Percentiles rank a stretch among this genome's conserved stretches.
These are phyloP conservation scores for Drosophila mimica DNA, from an alignment of 2,888 invertebrate species.

Conservation along the genomic window DNA sequence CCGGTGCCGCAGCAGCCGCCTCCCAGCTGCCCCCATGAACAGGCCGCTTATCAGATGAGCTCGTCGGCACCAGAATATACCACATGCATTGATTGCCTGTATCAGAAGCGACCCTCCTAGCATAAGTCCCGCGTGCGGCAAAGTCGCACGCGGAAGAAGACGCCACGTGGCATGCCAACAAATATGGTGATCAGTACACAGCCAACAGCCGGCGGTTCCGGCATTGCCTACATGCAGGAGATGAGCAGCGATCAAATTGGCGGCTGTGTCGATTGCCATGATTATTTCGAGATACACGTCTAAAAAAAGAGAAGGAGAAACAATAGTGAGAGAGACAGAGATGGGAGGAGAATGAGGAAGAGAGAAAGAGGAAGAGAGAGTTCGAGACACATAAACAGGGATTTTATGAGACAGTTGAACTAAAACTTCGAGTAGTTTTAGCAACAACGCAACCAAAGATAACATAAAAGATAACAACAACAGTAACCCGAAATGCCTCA, in stretches of 20 bases:
- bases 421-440: slow-evolving; percentile 33
- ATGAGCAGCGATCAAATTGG: slow-evolving; percentile 69
- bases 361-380: background rate
- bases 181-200: slow-evolving; percentile 71
- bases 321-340: too few species aligned
- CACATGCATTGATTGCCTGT: slow-evolving; percentile 90
- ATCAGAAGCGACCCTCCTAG: slow-evolving; percentile 88
- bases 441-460: slow-evolving; percentile 66
- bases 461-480: slow-evolving; percentile 57
- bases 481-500: slow-evolving; percentile 74
- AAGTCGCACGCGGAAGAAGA: slow-evolving; percentile 88
- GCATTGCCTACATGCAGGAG: slow-evolving; percentile 61
- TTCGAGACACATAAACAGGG: slow-evolving; percentile 54
- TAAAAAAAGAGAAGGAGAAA: slow-evolving; percentile 77
- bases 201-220: slow-evolving; percentile 53
- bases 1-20: slow-evolving; percentile 57
- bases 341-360: background rate
- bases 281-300: slow-evolving; percentile 87
- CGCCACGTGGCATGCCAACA: slow-evolving; percentile 82
- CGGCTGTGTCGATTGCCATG: slow-evolving; percentile 85
- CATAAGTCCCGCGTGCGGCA: slow-evolving; percentile 87
- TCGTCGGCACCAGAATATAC: slow-evolving; percentile 88
- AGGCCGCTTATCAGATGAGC: slow-evolving; percentile 74
- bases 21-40: slow-evolving; percentile 60
- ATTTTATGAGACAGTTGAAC: slow-evolving; percentile 54